A percentile compares a stretch with the other conserved stretches of the same genome.
These are phyloP conservation scores for Egretta garzetta DNA, from an alignment of 2,113 vertebrate genomes.

Conservation along the genomic window DNA sequence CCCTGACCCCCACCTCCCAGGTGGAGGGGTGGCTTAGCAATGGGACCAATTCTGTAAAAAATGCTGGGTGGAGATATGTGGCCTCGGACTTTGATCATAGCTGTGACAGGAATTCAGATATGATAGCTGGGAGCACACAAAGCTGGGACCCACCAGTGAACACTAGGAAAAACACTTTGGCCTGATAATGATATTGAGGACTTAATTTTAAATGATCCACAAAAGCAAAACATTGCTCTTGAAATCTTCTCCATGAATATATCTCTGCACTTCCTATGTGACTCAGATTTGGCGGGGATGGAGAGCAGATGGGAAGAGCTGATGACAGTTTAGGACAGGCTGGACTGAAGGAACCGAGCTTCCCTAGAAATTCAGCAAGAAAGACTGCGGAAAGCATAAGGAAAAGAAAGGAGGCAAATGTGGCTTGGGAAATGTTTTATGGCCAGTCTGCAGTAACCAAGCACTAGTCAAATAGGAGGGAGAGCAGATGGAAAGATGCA, in stretches of 20 bases:
- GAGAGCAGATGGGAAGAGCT: neutral
- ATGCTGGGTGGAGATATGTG: neutral
- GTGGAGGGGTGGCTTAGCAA: neutral
- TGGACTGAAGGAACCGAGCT: neutral
- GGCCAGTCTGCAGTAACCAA: neutral
- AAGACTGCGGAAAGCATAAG: neutral
- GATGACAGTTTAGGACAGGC: neutral
- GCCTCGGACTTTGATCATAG: neutral
- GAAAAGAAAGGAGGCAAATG: neutral
- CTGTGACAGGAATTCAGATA: neutral
- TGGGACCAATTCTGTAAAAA: neutral
- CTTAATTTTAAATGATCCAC: neutral
- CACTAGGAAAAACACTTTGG: neutral
- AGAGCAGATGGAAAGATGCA: neutral
- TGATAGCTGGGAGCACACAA: neutral
- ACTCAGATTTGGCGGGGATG: neutral
- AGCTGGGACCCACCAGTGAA: neutral
- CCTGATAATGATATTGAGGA: neutral
- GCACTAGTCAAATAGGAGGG: neutral
- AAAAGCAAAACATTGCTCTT: neutral
- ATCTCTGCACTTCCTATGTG: neutral
- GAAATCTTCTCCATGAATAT: neutral
- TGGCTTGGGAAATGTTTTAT: neutral
- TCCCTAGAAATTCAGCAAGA: neutral
- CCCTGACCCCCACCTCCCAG: rapidly evolving